These are phyloP conservation scores for Steinernema khuongi DNA, from an alignment of 1,140 invertebrate species.

Conservation along the genomic window DNA sequence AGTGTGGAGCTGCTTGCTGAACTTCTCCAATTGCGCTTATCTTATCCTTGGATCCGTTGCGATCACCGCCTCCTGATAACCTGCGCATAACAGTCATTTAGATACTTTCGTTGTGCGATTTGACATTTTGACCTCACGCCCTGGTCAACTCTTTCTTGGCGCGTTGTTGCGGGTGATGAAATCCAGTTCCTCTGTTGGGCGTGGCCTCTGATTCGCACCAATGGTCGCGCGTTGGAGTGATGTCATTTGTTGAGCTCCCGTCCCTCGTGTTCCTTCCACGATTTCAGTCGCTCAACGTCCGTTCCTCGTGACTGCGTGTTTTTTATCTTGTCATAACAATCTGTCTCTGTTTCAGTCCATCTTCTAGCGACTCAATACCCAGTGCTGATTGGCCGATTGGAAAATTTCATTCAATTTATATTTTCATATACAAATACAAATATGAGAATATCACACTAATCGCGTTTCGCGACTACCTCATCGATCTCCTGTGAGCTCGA, in stretches of 20 bases:
- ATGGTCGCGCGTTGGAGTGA: slow-evolving; percentile 30
- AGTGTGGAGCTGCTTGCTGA: no score
- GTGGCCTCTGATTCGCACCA: slow-evolving; percentile 28
- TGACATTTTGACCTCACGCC: no score
- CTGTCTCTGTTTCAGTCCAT: background rate
- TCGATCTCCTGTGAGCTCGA: slow-evolving; percentile 5
- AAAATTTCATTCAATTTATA: background rate
- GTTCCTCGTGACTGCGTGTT: background rate
- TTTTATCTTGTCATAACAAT: background rate
- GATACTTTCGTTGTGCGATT: no score
- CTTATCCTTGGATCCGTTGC: no score
- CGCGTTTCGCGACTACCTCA: background rate
- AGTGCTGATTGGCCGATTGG: background rate
- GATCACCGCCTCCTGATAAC: no score
- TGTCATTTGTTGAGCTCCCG: background rate
- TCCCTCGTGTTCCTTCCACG: background rate
- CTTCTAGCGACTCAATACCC: background rate
- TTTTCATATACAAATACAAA: background rate
- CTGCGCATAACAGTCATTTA: no score
- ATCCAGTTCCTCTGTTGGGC: slow-evolving; percentile 5
- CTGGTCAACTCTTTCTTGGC: no score
- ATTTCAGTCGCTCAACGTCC: background rate
- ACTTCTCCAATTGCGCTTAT: no score
- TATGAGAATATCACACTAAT: background rate
- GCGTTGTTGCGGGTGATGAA: background rate